phyloP scores from a whole-genome alignment of 1,140 invertebrate species.

The Drosophila carrolli region DNA sequence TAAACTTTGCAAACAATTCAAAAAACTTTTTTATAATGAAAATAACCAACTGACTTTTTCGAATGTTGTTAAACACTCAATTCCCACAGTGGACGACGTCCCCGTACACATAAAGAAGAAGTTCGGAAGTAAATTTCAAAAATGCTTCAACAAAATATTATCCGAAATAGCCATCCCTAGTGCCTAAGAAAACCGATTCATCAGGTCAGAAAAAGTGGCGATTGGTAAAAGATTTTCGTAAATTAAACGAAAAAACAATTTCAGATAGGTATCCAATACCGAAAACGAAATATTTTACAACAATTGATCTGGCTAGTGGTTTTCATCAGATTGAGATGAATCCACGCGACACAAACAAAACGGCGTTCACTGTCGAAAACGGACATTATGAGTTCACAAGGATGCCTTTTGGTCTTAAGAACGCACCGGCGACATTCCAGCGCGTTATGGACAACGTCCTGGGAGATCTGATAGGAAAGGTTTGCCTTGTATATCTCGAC shows the following conservation, averaged over 20 bases:
- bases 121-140: constrained; percentile 16
- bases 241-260: constrained; percentile 16
- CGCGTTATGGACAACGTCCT: constrained; percentile 34
- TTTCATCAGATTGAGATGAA: constrained; percentile 35
- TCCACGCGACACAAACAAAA: constrained; percentile 7
- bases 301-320: constrained; percentile 20
- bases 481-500: constrained; percentile 14
- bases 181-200: constrained; percentile 21
- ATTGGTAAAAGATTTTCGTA: constrained; percentile 28
- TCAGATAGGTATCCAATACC: constrained; percentile 16
- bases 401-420: neutral
- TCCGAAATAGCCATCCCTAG: constrained; percentile 1
- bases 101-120: constrained; percentile 13
- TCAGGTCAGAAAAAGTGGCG: constrained; percentile 21
- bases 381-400: constrained; percentile 9
- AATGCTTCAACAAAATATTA: constrained; percentile 10
- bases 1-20: constrained; percentile 21
- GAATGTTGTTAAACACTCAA: constrained; percentile 13
- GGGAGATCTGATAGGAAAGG: constrained; percentile 8
- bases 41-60: constrained; percentile 27
- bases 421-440: constrained; percentile 14
- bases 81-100: constrained; percentile 6
- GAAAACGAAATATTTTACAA: constrained; percentile 24
- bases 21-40: constrained; percentile 22
- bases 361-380: constrained; percentile 15